A percentile compares a stretch with the other conserved stretches of the same genome.
Conservation (phyloP, 2,797 vertebrate genomes). For the Spinus olivaceus region DNA sequence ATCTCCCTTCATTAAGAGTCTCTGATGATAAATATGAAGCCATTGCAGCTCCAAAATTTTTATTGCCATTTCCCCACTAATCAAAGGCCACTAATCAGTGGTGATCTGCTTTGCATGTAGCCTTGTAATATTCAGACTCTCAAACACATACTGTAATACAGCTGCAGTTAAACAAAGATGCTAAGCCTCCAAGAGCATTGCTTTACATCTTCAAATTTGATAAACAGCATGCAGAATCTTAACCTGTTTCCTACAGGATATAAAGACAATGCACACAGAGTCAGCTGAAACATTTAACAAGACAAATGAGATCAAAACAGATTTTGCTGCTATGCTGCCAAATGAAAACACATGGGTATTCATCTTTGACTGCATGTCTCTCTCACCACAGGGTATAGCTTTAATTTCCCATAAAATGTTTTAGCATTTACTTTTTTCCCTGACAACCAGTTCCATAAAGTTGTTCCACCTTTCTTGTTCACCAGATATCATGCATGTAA, state of each 20-base stretch:
- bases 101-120: not conserved
- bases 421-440: not conserved
- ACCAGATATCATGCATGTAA: not conserved
- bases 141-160: not conserved
- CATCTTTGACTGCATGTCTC: not conserved
- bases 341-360: not conserved
- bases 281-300: not conserved
- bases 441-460: not conserved
- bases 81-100: not conserved
- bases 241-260: not conserved
- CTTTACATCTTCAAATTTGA: not conserved
- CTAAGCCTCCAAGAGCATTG: not conserved
- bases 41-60: not conserved
- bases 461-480: not conserved
- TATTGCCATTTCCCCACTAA: not conserved
- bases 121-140: not conserved
- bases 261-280: not conserved
- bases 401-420: not conserved
- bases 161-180: not conserved
- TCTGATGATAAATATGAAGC: not conserved
- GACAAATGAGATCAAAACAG: not conserved
- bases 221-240: not conserved
- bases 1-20: not conserved
- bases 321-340: not conserved
- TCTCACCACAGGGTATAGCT: not conserved